Percentiles rank a stretch among this genome's conserved stretches.
phyloP scores from a whole-genome alignment of 2,113 vertebrate genomes.

The Capreolus pygargus region DNA sequence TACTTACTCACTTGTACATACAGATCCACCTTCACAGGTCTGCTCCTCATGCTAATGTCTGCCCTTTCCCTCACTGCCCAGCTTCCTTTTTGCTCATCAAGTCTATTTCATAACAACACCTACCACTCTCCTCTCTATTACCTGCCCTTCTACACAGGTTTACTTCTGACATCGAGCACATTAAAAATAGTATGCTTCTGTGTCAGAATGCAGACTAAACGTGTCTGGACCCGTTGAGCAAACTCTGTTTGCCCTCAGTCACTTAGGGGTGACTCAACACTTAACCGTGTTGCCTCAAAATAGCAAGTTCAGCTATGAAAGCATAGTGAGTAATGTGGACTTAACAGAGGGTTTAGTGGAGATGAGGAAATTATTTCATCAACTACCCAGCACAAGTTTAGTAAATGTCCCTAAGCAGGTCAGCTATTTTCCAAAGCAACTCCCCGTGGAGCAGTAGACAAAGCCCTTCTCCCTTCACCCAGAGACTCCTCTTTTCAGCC shows the following conservation, averaged over 20 bases:
- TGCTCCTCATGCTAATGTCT: rapidly evolving
- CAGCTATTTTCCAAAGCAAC: neutral
- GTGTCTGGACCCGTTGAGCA: neutral
- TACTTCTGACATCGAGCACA: neutral
- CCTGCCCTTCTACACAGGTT: neutral
- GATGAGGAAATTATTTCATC: neutral
- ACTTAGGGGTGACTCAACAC: neutral
- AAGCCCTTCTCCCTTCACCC: neutral
- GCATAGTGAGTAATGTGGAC: neutral
- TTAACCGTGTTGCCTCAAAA: neutral
- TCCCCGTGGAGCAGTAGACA: rapidly evolving
- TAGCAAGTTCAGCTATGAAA: neutral
- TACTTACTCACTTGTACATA: no score
- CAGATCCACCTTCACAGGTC: rapidly evolving
- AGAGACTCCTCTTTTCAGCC: neutral
- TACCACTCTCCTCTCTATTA: neutral
- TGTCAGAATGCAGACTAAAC: neutral
- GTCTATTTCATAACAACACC: neutral
- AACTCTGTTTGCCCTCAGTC: neutral
- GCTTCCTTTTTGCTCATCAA: neutral
- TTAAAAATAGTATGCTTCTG: neutral
- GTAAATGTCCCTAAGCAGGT: neutral
- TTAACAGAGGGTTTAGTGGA: neutral
- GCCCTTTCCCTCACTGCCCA: neutral
- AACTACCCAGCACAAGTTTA: neutral